Conservation (phyloP, 1,140 invertebrate genomes). For the Druon quercuslanigerum region DNA sequence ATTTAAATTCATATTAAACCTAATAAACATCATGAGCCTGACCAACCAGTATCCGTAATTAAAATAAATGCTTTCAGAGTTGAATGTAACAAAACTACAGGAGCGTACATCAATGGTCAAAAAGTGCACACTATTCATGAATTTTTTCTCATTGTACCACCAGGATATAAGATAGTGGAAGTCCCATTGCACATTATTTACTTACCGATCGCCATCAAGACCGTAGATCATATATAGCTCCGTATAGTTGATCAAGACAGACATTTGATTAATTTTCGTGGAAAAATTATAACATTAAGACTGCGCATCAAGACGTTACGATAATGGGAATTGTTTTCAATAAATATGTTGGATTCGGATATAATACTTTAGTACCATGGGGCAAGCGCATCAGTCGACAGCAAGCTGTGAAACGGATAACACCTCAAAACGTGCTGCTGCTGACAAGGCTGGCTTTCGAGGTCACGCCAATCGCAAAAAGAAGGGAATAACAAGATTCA, state of each 20-base stretch:
- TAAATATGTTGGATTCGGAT: slow-evolving; percentile 30
- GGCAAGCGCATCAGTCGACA: background rate
- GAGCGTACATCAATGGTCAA: no score
- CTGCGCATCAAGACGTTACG: slow-evolving; percentile 19
- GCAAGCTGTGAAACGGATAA: no score
- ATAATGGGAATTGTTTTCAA: slow-evolving; percentile 1
- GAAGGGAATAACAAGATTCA: background rate
- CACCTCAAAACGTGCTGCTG: background rate
- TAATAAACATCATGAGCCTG: no score
- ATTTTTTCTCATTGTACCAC: no score
- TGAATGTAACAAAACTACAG: no score
- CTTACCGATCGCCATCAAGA: no score
- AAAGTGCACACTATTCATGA: no score
- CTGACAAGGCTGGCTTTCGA: background rate
- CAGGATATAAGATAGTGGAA: slow-evolving; percentile 53
- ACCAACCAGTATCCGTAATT: no score
- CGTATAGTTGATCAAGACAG: slow-evolving; percentile 55
- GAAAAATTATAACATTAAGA: no score
- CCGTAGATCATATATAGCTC: slow-evolving; percentile 46
- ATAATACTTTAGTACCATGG: slow-evolving; percentile 28
- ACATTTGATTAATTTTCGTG: no score
- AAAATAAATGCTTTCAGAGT: no score
- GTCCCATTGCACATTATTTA: slow-evolving; percentile 59
- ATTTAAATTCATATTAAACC: no score
- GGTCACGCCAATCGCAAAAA: background rate